Percentiles rank a stretch among this genome's conserved stretches.
Evolutionary conservation across 2,113 vertebrate species (phyloP).

Genomic region (Apteryx mantelli): DNA sequence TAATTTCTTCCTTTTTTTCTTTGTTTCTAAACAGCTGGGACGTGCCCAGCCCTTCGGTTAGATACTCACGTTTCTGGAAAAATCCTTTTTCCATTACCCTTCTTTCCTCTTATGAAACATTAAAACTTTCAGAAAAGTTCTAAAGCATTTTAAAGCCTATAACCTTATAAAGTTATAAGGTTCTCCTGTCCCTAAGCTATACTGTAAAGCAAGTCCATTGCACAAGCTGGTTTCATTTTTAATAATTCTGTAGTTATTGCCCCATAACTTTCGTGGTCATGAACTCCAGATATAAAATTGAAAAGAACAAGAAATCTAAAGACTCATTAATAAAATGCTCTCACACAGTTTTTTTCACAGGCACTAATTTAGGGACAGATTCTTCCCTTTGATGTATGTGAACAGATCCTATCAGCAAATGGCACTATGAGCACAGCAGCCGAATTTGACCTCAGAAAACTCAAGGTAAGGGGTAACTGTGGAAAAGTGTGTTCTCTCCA

Average conservation of each 20-base stretch:
- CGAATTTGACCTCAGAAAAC: neutral
- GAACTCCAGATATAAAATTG: neutral
- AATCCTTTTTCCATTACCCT: neutral
- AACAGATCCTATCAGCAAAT: neutral
- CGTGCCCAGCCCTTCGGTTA: neutral
- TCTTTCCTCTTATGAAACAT: neutral
- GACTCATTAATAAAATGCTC: neutral
- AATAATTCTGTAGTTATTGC: conserved; percentile 32
- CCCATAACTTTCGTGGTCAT: conserved; percentile 11
- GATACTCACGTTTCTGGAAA: neutral
- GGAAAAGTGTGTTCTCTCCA: neutral
- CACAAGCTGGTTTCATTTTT: conserved; percentile 7
- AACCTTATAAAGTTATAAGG: neutral
- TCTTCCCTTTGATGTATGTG: neutral
- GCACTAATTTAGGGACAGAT: neutral
- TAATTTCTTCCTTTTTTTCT: neutral
- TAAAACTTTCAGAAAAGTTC: neutral
- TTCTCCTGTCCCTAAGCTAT: neutral
- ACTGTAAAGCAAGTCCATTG: neutral
- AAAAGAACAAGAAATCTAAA: neutral
- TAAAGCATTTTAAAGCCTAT: neutral
- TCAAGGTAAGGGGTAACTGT: neutral
- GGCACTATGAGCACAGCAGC: neutral
- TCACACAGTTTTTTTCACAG: neutral
- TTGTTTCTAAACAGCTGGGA: neutral